phyloP scores from a whole-genome alignment of 2,797 vertebrate genomes.

The Catharus ustulatus region DNA sequence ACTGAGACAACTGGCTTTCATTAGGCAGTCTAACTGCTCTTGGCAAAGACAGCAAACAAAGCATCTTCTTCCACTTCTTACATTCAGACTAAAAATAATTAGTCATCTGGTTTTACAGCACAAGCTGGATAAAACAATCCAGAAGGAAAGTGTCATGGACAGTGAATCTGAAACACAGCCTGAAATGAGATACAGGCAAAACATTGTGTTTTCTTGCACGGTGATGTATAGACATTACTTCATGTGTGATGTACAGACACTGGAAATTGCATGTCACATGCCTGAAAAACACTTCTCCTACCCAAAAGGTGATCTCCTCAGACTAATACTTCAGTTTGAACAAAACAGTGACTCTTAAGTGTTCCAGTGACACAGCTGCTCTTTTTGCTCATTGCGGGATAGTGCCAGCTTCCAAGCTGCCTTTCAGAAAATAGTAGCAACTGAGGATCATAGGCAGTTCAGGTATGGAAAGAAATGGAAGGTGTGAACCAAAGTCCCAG shows the following conservation, averaged over 20 bases:
- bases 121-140: neutral
- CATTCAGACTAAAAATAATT: neutral
- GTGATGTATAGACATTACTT: neutral
- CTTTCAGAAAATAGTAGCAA: neutral
- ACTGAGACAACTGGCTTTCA: neutral
- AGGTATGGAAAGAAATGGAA: neutral
- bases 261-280: neutral
- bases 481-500: neutral
- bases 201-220: neutral
- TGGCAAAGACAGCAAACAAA: neutral
- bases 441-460: neutral
- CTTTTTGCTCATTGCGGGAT: neutral
- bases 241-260: neutral
- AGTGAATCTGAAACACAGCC: neutral
- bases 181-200: neutral
- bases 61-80: neutral
- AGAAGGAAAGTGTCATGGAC: neutral
- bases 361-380: neutral
- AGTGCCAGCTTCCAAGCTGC: neutral
- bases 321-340: neutral
- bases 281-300: neutral
- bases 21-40: neutral
- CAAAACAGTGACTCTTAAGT: neutral
- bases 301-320: neutral
- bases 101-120: neutral